These are phyloP conservation scores for Tenthredo mesomela DNA, from an alignment of 2,888 invertebrate genomes.

Conservation along the genomic window DNA sequence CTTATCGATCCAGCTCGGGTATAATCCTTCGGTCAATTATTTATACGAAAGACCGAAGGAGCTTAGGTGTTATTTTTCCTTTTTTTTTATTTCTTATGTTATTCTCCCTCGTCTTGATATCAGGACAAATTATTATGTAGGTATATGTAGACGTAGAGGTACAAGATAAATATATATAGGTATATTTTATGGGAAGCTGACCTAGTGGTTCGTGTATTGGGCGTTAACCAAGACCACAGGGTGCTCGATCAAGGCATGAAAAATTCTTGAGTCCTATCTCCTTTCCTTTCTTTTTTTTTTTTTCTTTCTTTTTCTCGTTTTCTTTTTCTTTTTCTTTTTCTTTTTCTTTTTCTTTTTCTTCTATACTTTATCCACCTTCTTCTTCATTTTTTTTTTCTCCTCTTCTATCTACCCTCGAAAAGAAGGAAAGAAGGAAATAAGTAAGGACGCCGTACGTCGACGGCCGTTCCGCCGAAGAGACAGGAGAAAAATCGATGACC, in stretches of 20 bases:
- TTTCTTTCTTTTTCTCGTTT: not conserved
- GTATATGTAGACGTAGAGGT: not conserved
- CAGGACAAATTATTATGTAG: not conserved
- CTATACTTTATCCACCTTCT: not conserved
- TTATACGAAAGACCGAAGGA: not conserved
- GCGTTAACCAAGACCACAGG: not conserved
- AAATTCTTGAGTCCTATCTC: conserved; percentile 3
- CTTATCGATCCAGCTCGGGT: not conserved
- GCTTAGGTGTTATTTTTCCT: not conserved
- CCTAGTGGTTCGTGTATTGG: not conserved
- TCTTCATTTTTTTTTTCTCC: not conserved
- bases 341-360: not conserved
- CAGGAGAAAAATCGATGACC: conserved; percentile 1
- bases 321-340: not conserved
- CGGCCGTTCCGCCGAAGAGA: not conserved
- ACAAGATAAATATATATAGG: not conserved
- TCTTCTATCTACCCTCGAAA: not conserved
- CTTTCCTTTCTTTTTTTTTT: not conserved
- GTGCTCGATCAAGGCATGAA: conserved; percentile 4
- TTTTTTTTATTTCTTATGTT: not conserved
- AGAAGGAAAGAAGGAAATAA: not conserved
- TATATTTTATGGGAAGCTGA: not conserved
- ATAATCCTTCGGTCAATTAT: not conserved
- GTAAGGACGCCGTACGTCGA: not conserved
- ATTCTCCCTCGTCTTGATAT: not conserved